Evolutionary conservation across 2,888 invertebrate species (phyloP).

Genomic region (Nyleta sp.): DNA sequence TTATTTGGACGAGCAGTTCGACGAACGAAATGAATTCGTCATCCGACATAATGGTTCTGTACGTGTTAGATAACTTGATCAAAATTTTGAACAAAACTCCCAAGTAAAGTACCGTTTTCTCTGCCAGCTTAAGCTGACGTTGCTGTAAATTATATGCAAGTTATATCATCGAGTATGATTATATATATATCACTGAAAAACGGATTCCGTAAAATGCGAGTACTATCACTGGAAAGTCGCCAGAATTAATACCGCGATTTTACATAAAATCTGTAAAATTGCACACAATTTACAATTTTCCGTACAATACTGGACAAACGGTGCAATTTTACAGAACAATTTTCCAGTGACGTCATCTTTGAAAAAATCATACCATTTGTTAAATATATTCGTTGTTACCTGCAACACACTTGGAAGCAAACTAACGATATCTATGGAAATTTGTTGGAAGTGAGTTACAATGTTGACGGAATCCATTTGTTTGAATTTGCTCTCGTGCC

Average conservation of each 20-base stretch:
- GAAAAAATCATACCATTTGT: no score
- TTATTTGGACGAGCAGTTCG: slow-evolving; percentile 69
- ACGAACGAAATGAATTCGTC: slow-evolving; percentile 68
- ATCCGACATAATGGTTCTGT: slow-evolving; percentile 67
- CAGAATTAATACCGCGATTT: no score
- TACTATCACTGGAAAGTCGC: no score
- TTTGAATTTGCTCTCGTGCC: slow-evolving; percentile 64
- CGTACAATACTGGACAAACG: no score
- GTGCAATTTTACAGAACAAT: no score
- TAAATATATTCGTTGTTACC: no score
- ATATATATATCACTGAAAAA: background rate
- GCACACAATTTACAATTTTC: no score
- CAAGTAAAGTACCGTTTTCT: slow-evolving; percentile 70
- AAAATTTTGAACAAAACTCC: slow-evolving; percentile 74
- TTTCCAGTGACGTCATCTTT: no score
- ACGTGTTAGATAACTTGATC: slow-evolving; percentile 72
- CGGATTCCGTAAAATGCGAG: no score
- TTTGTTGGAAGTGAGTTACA: slow-evolving; percentile 65
- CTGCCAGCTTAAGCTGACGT: slow-evolving; percentile 65
- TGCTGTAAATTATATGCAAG: slow-evolving; percentile 68
- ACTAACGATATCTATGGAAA: slow-evolving; percentile 64
- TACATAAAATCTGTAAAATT: no score
- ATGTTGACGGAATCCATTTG: slow-evolving; percentile 56
- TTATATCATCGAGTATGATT: no score
- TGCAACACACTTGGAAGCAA: slow-evolving; percentile 62